Evolutionary conservation across 2,113 vertebrate species (phyloP).

Genomic region (Phyllostomus hastatus): DNA sequence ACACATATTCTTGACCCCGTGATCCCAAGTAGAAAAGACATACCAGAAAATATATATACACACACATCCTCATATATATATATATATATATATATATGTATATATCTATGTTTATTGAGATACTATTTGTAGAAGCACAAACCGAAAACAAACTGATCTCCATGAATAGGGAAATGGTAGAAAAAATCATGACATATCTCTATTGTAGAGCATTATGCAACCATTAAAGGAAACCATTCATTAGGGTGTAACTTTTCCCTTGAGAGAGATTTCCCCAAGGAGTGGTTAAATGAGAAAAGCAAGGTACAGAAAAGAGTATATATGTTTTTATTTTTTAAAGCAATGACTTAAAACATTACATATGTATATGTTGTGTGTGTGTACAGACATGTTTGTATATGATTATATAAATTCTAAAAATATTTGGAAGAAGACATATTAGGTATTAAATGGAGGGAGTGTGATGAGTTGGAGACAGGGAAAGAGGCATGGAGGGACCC

Average conservation of each 20-base stretch:
- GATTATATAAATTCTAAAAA: background rate
- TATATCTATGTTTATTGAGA: background rate
- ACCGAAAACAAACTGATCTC: background rate
- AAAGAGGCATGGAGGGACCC: background rate
- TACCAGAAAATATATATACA: background rate
- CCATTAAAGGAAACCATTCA: background rate
- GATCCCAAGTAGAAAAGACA: background rate
- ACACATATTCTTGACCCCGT: background rate
- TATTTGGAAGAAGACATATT: background rate
- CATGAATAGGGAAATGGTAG: background rate
- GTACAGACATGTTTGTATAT: background rate
- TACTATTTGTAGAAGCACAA: background rate
- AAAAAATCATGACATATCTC: background rate
- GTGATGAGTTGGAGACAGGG: background rate
- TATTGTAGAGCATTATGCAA: background rate
- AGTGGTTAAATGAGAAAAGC: background rate
- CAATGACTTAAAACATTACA: background rate
- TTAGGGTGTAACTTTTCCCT: background rate
- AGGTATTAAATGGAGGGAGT: background rate
- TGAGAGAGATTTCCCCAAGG: background rate
- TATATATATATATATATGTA: background rate
- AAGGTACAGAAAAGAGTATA: background rate
- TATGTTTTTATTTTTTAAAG: conserved; percentile 22
- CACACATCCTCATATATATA: no score
- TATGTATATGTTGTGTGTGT: background rate